Evolutionary conservation across 2,888 invertebrate genomes (phyloP).

Genomic region (Campopleginae sp.): DNA sequence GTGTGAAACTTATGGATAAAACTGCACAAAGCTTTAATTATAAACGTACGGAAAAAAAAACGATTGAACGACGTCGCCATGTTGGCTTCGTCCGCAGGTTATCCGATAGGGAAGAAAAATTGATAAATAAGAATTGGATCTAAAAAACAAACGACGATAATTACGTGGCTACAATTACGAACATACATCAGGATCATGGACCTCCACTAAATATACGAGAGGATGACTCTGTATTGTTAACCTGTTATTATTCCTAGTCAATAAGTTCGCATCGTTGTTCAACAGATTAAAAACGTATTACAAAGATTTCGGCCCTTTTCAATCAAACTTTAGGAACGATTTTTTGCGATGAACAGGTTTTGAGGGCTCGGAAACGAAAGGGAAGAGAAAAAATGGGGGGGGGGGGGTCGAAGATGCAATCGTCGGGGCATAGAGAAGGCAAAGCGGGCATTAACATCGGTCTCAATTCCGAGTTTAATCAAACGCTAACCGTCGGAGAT

Average conservation of each 20-base stretch:
- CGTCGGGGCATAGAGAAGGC: conserved; percentile 68
- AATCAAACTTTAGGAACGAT: neutral
- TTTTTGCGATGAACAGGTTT: conserved; percentile 46
- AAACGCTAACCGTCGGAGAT: conserved; percentile 84
- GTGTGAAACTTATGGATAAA: conserved; percentile 32
- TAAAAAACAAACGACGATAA: conserved; percentile 45
- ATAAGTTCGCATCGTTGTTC: conserved; percentile 79
- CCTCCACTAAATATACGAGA: conserved; percentile 66
- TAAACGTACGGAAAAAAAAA: conserved; percentile 50
- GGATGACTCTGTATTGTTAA: conserved; percentile 76
- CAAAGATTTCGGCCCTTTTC: neutral
- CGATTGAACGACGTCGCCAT: conserved; percentile 48
- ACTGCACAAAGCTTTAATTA: conserved; percentile 57
- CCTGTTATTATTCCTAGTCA: conserved; percentile 81
- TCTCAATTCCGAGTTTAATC: conserved; percentile 83
- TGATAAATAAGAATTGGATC: conserved; percentile 38
- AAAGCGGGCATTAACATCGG: conserved; percentile 80
- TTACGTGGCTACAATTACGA: conserved; percentile 80
- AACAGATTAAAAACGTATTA: conserved; percentile 30
- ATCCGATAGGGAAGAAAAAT: conserved; percentile 3
- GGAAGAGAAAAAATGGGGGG: conserved; percentile 36
- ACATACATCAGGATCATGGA: conserved; percentile 81
- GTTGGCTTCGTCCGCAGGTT: conserved; percentile 3
- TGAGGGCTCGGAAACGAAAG: neutral
- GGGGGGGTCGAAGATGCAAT: conserved; percentile 76